Evolutionary conservation across 2,797 vertebrate genomes (phyloP), one percentile per base, ranked within the genome.

Genomic region (Catostomus latipinnis): DNA sequence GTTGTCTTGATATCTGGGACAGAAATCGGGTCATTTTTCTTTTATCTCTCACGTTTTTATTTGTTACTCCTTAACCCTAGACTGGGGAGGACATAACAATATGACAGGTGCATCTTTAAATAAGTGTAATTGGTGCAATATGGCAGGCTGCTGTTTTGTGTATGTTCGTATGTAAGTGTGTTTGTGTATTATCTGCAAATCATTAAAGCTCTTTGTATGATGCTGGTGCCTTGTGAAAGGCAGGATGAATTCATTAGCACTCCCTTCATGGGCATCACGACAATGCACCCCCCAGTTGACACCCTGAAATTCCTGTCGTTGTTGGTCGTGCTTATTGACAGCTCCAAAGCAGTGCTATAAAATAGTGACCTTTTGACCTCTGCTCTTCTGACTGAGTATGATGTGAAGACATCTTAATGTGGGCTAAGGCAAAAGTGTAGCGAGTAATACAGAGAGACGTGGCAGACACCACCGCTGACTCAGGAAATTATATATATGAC

Each of bases 171-270:
- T 45, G 12, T 77, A 62, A 69, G 66, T 57, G 13, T 74, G 60
- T 61, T 52, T 75, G 63, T 61, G 14, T 49, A 48, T 65, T 78
- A 74, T 70, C 13, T 4, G 50, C 61, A 66, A 46, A 66, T 65
- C 60, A 75, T 75, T 75, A 75, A 66, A 56, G 46, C 54, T 56
- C 74, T 77, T 54, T 84, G 34, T 86, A 88, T 90, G 89, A 92
- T n/a, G 50, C 60, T 84, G 14, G 91, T 84, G 52, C 62, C 71
- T 87, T 84, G 52, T 89, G 90, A 87, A 90, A 89, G 88, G 76
- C 81, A 50, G 62, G 80, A 86, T 89, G 89, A 89, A 76, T 89
- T 88, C 84, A 90, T 88, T 86, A 90, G 86, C 76, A 83, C 83
- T 86, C 88, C 88, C 87, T 84, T 87, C 85, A 73, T 89, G 87